Base-by-base conservation (phyloP, 2,797 vertebrate species). In the Ptychobarbus kaznakovi region DNA sequence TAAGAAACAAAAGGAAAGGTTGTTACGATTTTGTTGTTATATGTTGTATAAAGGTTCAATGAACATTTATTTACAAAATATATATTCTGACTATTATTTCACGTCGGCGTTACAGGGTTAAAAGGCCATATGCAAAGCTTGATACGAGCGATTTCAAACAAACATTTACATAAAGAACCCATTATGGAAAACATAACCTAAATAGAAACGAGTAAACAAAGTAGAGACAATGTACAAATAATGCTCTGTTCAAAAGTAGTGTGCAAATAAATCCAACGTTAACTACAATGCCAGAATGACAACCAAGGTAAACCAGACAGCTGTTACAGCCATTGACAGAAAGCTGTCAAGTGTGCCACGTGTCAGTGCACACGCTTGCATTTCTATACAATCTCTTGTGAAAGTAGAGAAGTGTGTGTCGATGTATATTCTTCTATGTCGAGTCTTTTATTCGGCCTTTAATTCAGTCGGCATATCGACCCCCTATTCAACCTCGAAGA, bases 341-440 rank as follows among this genome's bases (percentile, higher is more conserved):
- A 7, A 76, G 68, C 11, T 79, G 61, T 74, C 79, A 69, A 49
- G 15, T 35, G 58, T 82, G 75, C 85, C 82, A 88, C 75, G 82
- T 82, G 85, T 80, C 78, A 58, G 35, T 6, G 28, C 13, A 51
- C 4, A 53, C 25, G 11, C n/a, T 20, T 51, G 8, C 11, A 61
- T 46, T 44, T 18, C n/a, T 11, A 22, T 35, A 20, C 56, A 44
- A 22, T 44, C 6, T 61, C 22, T 44, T 13, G 7, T 40, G 28
- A 28, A 40, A 51, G 32, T 22, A 66, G 4, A 16, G 12, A 83
- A 51, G 20, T 25, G 8, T 13, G 58, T 76, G 15, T 28, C 25
- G 2, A 1, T 44, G 18, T 28, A 42, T 25, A 68, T 7, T 42
- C 3, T 42, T 40, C 53, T 28, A 42, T 53, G 9, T 65, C 8